Evolutionary conservation across 1,140 invertebrate genomes (phyloP).

Genomic region (Microvelia longipes): DNA sequence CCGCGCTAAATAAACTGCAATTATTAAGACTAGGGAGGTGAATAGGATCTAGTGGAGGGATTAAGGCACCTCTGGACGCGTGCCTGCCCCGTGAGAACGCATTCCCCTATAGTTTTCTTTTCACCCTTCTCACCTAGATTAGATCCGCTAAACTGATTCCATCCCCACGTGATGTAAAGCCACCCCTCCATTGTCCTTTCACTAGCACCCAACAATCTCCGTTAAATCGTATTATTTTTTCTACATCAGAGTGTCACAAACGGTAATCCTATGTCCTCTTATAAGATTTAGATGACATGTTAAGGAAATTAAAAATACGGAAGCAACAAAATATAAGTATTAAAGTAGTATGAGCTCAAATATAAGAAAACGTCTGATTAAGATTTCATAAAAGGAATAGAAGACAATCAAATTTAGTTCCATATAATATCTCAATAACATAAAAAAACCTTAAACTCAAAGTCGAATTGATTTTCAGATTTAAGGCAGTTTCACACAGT

Average conservation of each 20-base stretch:
- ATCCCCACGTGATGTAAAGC: background rate
- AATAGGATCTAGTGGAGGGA: background rate
- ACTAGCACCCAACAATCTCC: background rate
- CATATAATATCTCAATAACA: no score
- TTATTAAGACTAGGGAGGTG: background rate
- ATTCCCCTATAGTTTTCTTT: background rate
- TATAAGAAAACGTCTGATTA: no score
- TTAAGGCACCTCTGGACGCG: background rate
- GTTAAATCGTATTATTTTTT: slow-evolving; percentile 3
- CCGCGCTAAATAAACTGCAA: slow-evolving; percentile 2
- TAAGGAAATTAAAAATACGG: no score
- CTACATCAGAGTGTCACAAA: background rate
- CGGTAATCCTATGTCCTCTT: background rate
- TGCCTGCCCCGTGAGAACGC: background rate
- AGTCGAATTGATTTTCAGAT: no score
- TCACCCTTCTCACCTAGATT: background rate
- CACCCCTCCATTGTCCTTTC: background rate
- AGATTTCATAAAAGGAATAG: no score
- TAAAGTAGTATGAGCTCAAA: no score
- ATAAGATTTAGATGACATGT: no score
- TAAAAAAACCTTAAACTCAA: no score
- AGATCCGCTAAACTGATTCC: slow-evolving; percentile 5
- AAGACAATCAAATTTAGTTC: no score
- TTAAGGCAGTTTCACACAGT: no score
- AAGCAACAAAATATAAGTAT: no score